These are phyloP conservation scores for Muntiacus muntjak DNA, from an alignment of 2,113 vertebrate genomes.

Conservation along the genomic window DNA sequence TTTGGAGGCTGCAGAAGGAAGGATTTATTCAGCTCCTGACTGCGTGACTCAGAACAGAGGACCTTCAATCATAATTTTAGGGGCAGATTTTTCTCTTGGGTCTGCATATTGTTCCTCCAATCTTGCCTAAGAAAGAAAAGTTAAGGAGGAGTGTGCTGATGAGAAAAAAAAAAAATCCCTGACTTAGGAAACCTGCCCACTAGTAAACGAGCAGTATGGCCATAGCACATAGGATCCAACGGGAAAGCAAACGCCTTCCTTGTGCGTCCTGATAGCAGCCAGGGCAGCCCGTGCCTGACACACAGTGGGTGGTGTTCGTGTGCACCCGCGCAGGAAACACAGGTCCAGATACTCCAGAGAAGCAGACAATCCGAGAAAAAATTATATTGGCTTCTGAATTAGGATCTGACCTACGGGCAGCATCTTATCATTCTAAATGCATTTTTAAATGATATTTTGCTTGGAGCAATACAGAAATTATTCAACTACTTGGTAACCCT, in stretches of 20 bases:
- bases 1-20: neutral
- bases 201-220: neutral
- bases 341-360: neutral
- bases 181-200: neutral
- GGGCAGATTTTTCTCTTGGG: neutral
- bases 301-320: neutral
- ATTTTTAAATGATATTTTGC: neutral
- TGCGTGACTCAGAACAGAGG: neutral
- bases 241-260: neutral
- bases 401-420: neutral
- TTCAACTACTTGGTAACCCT: neutral
- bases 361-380: neutral
- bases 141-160: rapidly evolving
- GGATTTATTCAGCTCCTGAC: neutral
- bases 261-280: rapidly evolving
- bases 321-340: neutral
- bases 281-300: neutral
- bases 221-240: neutral
- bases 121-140: neutral
- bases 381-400: neutral
- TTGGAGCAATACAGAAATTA: neutral
- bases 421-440: neutral
- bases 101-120: neutral
- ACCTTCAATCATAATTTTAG: rapidly evolving
- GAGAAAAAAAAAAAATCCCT: neutral